Percentiles rank a stretch among this genome's conserved stretches.
These are phyloP conservation scores for Anticlea derivata DNA, from an alignment of 2,888 invertebrate species.

Conservation along the genomic window DNA sequence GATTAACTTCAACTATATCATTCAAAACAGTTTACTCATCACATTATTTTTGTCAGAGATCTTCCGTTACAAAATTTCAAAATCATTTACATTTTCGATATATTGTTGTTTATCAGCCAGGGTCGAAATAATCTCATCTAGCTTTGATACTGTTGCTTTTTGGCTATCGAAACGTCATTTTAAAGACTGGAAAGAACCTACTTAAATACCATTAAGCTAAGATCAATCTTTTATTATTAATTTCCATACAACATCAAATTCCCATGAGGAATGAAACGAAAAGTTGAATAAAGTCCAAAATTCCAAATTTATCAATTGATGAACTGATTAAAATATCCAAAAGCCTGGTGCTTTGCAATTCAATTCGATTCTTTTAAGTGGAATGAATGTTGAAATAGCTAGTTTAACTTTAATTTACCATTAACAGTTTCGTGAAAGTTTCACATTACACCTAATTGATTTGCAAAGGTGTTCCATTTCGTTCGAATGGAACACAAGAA, in stretches of 20 bases:
- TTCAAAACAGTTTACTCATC: slow-evolving; percentile 15
- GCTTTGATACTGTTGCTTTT: slow-evolving; percentile 36
- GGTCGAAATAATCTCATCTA: slow-evolving; percentile 29
- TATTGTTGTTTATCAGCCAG: slow-evolving; percentile 30
- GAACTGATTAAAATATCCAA: slow-evolving; percentile 66
- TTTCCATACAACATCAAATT: slow-evolving; percentile 71
- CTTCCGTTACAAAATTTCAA: slow-evolving; percentile 7
- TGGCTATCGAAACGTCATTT: slow-evolving; percentile 30
- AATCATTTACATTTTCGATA: slow-evolving; percentile 25
- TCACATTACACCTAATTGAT: no score
- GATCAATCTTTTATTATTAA: slow-evolving; percentile 66
- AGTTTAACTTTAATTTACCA: no score
- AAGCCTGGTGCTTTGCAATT: slow-evolving; percentile 76
- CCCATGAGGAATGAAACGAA: slow-evolving; percentile 83
- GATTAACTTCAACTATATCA: slow-evolving; percentile 30
- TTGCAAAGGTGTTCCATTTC: slow-evolving; percentile 12
- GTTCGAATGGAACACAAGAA: slow-evolving; percentile 5
- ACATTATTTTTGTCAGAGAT: slow-evolving; percentile 5
- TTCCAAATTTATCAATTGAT: slow-evolving; percentile 44
- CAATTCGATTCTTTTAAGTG: slow-evolving; percentile 47
- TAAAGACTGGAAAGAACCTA: slow-evolving; percentile 69
- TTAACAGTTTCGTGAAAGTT: neutral
- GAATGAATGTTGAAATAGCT: slow-evolving; percentile 43
- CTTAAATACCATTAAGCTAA: slow-evolving; percentile 67
- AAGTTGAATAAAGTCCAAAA: slow-evolving; percentile 62